Base-by-base conservation (phyloP, 2,113 vertebrate genomes). In the Aptenodytes patagonicus region DNA sequence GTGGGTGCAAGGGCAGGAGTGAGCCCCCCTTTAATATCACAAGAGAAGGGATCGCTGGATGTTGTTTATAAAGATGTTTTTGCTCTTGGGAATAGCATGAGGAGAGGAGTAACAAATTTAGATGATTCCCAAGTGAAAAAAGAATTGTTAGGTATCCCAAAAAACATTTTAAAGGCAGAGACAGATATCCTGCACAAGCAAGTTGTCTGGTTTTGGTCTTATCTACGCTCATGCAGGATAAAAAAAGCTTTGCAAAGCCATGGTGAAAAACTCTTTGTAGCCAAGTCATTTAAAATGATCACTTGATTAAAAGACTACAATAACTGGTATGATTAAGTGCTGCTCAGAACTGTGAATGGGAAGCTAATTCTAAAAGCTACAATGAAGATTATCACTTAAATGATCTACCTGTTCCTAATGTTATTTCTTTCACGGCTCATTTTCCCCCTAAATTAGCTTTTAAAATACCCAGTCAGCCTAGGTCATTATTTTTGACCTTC, bases 361-460 rank as follows among this genome's bases (percentile, higher is more conserved):
- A 91, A 83, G 44, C 60, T 91, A 85, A 87, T 83, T 89, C 87
- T 89, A 44, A 70, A 91, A 73, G 32, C 54, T 80, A 79, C 47
- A 69, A 66, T 80, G 72, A 90, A 88, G 65, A 76, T 86, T 47
- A 96, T 83, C 49, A 83, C 71, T 89, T 79, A 79, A 93, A 87
- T 66, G 5, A 84, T 73, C 90, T 83, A 75, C 51, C 32, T 80
- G 46, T 90, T 51, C 40, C 28, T 83, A 82, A 15, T 76, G 52
- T 66, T 87, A 82, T 51, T 95, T 87, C 70, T 72, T 97, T 95
- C 81, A 95, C 17, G 70, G 73, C 36, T 94, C 87, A 89, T 83
- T 94, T 91, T 10, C 77, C 47, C 34, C 22, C 51, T 89, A 84
- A 60, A 89, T 84, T 84, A 95, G 38, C 36, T 96, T 90, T 84